Conservation (phyloP, 1,140 invertebrate species). For the Conopomorpha cramerella region DNA sequence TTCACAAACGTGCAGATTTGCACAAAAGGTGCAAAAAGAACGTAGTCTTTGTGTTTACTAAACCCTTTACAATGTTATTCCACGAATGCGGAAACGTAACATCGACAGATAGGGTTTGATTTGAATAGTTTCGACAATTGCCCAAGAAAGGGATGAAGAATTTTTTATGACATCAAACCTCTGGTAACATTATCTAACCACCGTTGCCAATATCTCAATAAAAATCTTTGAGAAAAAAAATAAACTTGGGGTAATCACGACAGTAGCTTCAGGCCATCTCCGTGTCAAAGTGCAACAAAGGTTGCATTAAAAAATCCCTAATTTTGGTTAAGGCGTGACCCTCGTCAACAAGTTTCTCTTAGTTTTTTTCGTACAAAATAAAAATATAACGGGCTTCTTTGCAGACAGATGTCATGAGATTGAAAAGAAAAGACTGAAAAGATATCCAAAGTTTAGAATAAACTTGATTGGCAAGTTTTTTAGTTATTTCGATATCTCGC, state of each 20-base stretch:
- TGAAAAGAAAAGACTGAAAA: too few relatives aligned
- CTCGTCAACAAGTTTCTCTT: slow-evolving; percentile 51
- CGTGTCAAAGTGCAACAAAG: slow-evolving; percentile 56
- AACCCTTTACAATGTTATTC: too few relatives aligned
- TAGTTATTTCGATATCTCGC: slow-evolving; percentile 25
- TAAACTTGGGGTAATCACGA: slow-evolving; percentile 35
- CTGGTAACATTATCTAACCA: slow-evolving; percentile 42
- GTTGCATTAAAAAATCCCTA: slow-evolving; percentile 46
- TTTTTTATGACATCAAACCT: slow-evolving; percentile 18
- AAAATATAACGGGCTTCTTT: slow-evolving; percentile 34
- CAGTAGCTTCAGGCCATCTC: slow-evolving; percentile 28
- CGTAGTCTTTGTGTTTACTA: too few relatives aligned
- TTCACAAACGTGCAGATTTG: too few relatives aligned
- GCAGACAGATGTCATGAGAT: slow-evolving; percentile 42
- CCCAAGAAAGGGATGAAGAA: too few relatives aligned
- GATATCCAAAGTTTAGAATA: slow-evolving; percentile 40
- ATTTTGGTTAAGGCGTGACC: slow-evolving; percentile 54
- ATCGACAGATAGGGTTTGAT: too few relatives aligned
- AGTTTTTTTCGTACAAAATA: slow-evolving; percentile 39
- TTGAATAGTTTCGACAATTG: too few relatives aligned
- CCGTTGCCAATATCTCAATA: slow-evolving; percentile 50
- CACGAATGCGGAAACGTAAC: too few relatives aligned
- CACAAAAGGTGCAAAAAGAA: too few relatives aligned
- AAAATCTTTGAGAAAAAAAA: slow-evolving; percentile 25
- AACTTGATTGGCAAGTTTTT: slow-evolving; percentile 56